These are phyloP conservation scores for Lichenostomus cassidix DNA, from an alignment of 2,113 vertebrate genomes.

Conservation along the genomic window DNA sequence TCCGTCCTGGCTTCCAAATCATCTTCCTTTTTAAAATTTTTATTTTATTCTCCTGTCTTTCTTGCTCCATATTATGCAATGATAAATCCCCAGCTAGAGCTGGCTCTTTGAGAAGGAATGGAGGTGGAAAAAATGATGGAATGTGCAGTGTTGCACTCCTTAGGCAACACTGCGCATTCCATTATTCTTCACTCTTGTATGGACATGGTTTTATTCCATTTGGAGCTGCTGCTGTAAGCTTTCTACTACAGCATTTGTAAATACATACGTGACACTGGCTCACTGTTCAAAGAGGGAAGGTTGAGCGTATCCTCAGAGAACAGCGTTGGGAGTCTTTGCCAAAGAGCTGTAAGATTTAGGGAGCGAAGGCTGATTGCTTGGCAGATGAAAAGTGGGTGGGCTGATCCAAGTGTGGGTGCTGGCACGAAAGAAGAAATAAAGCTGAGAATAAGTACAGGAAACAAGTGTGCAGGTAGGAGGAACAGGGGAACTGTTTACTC, in stretches of 20 bases:
- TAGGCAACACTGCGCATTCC: not conserved
- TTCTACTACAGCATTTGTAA: slow-evolving; percentile 48
- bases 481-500: not conserved
- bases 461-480: slow-evolving; percentile 23
- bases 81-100: not conserved
- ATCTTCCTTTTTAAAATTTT: not conserved
- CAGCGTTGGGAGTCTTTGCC: not conserved
- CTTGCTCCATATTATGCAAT: not conserved
- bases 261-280: not conserved
- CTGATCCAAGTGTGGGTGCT: slow-evolving; percentile 34
- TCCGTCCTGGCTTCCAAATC: not conserved
- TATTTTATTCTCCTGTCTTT: not conserved
- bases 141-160: no score
- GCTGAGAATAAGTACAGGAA: slow-evolving; percentile 50
- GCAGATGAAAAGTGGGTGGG: slow-evolving; percentile 60
- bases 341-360: not conserved
- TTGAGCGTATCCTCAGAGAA: not conserved
- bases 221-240: not conserved
- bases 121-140: not conserved
- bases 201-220: not conserved
- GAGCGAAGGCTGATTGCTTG: not conserved
- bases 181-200: not conserved
- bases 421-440: slow-evolving; percentile 38
- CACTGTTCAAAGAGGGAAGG: not conserved
- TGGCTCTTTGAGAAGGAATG: not conserved